These are phyloP conservation scores for Turritopsis rubra DNA, from an alignment of 30 jellyfish, hydroid and myxozoan genomes.

Conservation along the genomic window DNA sequence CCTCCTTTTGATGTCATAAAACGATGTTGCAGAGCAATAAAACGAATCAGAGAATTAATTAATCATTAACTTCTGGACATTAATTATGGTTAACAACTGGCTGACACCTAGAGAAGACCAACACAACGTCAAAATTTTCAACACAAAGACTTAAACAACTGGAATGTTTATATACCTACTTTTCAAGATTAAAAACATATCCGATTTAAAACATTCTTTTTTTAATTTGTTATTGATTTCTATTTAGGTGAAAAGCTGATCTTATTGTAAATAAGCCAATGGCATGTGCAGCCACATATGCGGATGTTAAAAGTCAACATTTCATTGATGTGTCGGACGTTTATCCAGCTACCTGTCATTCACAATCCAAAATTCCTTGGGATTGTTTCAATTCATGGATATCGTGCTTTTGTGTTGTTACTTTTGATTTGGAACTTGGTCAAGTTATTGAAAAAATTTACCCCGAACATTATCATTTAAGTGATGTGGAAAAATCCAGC, in stretches of 20 bases:
- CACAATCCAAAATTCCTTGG: conserved; percentile 41
- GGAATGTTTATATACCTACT: too few species aligned
- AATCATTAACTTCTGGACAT: too few species aligned
- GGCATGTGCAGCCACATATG: not conserved
- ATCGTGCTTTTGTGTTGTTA: conserved; percentile 78
- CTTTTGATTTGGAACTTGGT: conserved; percentile 87
- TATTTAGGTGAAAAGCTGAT: not conserved
- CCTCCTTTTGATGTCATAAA: too few species aligned
- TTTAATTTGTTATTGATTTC: not conserved
- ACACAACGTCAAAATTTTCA: too few species aligned
- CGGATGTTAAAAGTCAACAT: not conserved
- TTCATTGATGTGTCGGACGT: not conserved
- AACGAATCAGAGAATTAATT: too few species aligned
- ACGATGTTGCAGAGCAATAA: too few species aligned
- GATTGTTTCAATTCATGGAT: conserved; percentile 73
- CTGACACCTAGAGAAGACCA: too few species aligned
- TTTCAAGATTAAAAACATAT: too few species aligned
- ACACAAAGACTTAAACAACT: too few species aligned
- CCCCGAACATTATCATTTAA: conserved; percentile 62
- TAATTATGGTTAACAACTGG: too few species aligned
- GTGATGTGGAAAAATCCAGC: conserved; percentile 75
- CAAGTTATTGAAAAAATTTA: conserved; percentile 82
- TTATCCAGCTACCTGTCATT: not conserved
- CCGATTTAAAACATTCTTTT: not conserved
- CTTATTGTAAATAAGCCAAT: not conserved